Conservation (phyloP, 2,113 vertebrate species). For the Archilochus colubris region DNA sequence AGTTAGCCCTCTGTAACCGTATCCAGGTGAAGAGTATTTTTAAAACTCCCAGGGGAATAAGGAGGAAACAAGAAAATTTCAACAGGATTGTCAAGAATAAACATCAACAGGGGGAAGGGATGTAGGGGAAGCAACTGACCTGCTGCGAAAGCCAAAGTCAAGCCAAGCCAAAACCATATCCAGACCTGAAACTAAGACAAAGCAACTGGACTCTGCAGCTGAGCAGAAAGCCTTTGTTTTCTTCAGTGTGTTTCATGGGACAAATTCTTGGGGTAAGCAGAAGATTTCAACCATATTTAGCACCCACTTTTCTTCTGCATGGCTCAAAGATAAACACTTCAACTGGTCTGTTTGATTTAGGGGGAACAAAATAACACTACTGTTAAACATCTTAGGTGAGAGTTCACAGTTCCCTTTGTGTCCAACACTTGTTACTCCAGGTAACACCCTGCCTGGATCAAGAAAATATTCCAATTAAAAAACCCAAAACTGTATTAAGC, state of each 20-base stretch:
- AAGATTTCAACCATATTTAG: not conserved
- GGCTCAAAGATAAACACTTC: not conserved
- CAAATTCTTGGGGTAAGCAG: not conserved
- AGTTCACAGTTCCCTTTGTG: not conserved
- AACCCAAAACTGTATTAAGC: not conserved
- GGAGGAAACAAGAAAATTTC: not conserved
- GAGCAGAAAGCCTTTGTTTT: not conserved
- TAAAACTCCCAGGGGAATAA: not conserved
- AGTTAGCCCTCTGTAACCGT: fast-evolving
- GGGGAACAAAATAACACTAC: not conserved
- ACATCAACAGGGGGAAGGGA: not conserved
- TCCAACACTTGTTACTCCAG: not conserved
- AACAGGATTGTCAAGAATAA: not conserved
- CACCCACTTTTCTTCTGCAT: not conserved
- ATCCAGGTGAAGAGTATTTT: not conserved
- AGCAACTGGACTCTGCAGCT: not conserved
- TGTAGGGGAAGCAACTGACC: not conserved
- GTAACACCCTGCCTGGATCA: not conserved
- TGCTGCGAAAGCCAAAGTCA: not conserved
- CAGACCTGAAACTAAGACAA: not conserved
- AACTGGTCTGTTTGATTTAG: not conserved
- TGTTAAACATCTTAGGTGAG: not conserved
- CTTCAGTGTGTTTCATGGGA: not conserved
- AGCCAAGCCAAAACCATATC: not conserved
- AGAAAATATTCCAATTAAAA: not conserved